These are phyloP conservation scores for Cyclopterus lumpus DNA, from an alignment of 2,797 vertebrate genomes.

Conservation along the genomic window DNA sequence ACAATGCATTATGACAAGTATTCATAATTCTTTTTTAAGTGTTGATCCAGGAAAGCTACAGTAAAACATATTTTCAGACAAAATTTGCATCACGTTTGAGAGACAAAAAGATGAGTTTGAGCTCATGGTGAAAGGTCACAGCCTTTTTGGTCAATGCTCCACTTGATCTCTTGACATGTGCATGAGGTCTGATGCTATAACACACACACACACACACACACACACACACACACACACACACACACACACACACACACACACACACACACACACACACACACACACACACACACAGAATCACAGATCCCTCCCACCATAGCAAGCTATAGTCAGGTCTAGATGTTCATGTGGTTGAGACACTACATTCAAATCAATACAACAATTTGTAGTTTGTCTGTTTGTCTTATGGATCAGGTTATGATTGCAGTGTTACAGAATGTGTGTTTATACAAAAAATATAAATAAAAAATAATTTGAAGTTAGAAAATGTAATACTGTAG, in stretches of 20 bases:
- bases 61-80: neutral
- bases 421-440: neutral
- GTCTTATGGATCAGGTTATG: neutral
- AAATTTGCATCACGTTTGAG: neutral
- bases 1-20: neutral
- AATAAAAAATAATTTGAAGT: neutral
- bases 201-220: neutral
- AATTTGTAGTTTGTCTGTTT: conserved; percentile 6
- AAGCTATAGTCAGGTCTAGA: neutral
- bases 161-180: conserved; percentile 15
- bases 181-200: neutral
- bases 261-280: too few relatives aligned
- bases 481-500: neutral
- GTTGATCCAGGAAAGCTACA: neutral
- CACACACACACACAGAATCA: neutral
- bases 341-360: neutral
- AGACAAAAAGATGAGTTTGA: conserved; percentile 3
- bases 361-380: neutral
- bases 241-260: too few relatives aligned
- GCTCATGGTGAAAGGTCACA: conserved; percentile 3
- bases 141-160: conserved; percentile 4
- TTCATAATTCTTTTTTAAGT: neutral
- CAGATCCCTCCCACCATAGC: neutral
- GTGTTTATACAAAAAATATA: neutral
- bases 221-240: neutral